Evolutionary conservation across 2,113 vertebrate species (phyloP).

Genomic region (Cebidichthys violaceus): DNA sequence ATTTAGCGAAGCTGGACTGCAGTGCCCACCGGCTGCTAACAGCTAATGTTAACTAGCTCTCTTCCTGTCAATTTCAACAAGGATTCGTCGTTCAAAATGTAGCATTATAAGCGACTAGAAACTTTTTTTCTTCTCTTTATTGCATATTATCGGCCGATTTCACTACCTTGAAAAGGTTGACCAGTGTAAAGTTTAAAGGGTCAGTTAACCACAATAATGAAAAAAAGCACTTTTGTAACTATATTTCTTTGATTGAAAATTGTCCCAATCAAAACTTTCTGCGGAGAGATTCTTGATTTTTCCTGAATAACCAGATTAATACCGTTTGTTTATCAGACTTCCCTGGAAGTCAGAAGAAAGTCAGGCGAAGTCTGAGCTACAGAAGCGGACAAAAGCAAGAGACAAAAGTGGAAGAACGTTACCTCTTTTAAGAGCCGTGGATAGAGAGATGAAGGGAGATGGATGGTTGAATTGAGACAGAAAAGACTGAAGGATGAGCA

Average conservation of each 20-base stretch:
- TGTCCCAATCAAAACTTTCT: neutral
- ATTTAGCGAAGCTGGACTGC: no score
- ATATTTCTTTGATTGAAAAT: neutral
- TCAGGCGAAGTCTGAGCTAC: neutral
- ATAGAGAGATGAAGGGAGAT: neutral
- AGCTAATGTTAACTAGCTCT: no score
- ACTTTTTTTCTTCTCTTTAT: no score
- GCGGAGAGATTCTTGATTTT: neutral
- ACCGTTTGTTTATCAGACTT: neutral
- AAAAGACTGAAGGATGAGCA: constrained; percentile 57
- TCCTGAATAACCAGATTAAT: neutral
- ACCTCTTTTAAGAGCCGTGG: neutral
- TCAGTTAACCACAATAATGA: neutral
- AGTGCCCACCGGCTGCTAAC: no score
- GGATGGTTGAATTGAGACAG: constrained; percentile 10
- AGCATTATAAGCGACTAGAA: no score
- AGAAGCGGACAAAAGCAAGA: neutral
- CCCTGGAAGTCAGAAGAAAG: neutral
- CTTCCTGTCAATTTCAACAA: no score
- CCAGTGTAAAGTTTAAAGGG: neutral
- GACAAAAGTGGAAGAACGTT: neutral
- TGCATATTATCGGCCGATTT: no score
- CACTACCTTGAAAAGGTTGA: no score
- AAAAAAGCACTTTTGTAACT: neutral
- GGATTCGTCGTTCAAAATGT: no score